phyloP scores from a whole-genome alignment of 30 jellyfish, hydroid and myxozoan species.

The Chrysaora quinquecirrha region DNA sequence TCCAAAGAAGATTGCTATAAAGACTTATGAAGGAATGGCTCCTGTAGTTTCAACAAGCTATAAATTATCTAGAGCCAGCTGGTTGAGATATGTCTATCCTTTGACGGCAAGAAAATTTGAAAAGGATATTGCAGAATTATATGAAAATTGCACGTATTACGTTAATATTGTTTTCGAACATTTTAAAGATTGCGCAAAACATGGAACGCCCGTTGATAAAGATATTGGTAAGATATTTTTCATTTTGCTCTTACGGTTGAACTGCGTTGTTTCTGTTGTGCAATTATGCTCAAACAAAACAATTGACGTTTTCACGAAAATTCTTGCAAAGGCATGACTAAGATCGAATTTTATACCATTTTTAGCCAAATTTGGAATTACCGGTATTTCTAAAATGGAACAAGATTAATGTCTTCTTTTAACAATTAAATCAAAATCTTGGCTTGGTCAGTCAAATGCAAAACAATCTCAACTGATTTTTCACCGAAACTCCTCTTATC shows the following conservation, averaged over 20 bases:
- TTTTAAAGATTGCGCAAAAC: background rate
- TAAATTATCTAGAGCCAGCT: background rate
- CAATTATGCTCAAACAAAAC: background rate
- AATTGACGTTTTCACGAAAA: background rate
- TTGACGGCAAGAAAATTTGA: background rate
- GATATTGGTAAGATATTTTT: no score
- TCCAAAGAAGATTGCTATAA: background rate
- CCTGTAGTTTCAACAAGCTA: background rate
- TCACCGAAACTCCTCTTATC: no score
- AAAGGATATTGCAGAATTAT: background rate
- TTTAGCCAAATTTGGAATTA: background rate
- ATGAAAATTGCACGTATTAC: conserved; percentile 8
- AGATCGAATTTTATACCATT: background rate
- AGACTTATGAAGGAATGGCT: background rate
- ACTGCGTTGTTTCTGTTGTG: background rate
- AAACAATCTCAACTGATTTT: no score
- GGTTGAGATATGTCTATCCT: conserved; percentile 3
- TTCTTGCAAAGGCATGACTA: background rate
- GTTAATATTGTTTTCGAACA: background rate
- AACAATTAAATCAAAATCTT: no score
- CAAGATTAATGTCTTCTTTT: background rate
- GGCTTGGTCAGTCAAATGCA: no score
- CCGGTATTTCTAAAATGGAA: background rate
- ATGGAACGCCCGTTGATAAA: no score
- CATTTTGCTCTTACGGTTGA: background rate